Base-by-base conservation (phyloP, 2,797 vertebrate genomes). In the Philypnodon macrostomus region DNA sequence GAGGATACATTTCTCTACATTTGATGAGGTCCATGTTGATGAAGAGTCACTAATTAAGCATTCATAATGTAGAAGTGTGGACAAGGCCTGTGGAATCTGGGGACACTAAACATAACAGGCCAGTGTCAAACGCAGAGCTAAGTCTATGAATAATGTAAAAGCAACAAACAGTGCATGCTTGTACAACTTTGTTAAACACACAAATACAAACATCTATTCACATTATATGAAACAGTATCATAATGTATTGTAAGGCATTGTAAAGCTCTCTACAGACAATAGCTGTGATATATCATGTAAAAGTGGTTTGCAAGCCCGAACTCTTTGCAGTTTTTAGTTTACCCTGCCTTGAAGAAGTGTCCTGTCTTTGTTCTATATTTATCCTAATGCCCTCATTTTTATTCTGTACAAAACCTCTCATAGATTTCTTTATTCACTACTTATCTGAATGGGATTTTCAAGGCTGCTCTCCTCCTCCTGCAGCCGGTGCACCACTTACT, bases 311-410 rank as follows among this genome's bases (percentile, higher is more conserved):
- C 6, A 3, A 23, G 21, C 21, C 6, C 3, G 21, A 23, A 6
- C n/a, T n/a, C n/a, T n/a, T n/a, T n/a, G n/a, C n/a, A 23, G 21
- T 3, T 23, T 23, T 23, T 23, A 23, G 6, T 3, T 78, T 72
- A 69, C 51, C 49, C 60, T 53, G 58, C 61, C 70, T 73, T 77
- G 58, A 68, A 73, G 79, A 66, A 63, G 38, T 61, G 70, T 73
- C 75, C 73, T 76, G 73, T 78, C 62, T 68, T 76, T 77, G 72
- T 81, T 81, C 76, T 86, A 81, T 79, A 80, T 83, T 79, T 80
- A 85, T 81, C 70, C 57, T 67, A 70, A 72, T 75, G 66, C 55
- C 74, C 73, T 84, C 70, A 79, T 86, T 84, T 63, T 60, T 65
- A 86, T 86, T 81, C 80, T 67, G 75, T 42, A 48, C 68, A 32